A percentile compares a stretch with the other conserved stretches of the same genome.
These are phyloP conservation scores for roundworm (Caenorhabditis elegans) DNA, from an alignment of 1,140 invertebrate genomes.

Conservation along the genomic window WBcel235 BX284606.5:11507001-11507500, in stretches of 20 bases:
- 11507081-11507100: slow-evolving; percentile 57
- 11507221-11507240: slow-evolving; percentile 58
- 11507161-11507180: slow-evolving; percentile 49
- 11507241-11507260: slow-evolving; percentile 63
- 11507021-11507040: slow-evolving; percentile 56
- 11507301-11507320: slow-evolving; percentile 48
- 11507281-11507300: slow-evolving; percentile 57
- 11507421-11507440: slow-evolving; percentile 51
- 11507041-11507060: slow-evolving; percentile 54
- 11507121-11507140: slow-evolving; percentile 57
- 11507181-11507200: slow-evolving; percentile 45
- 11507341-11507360: slow-evolving; percentile 54
- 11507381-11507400: slow-evolving; percentile 31
- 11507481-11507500: background rate
- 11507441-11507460: slow-evolving; percentile 53
- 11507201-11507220: slow-evolving; percentile 62
- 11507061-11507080: slow-evolving; percentile 52
- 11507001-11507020: slow-evolving; percentile 60
- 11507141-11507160: slow-evolving; percentile 50
- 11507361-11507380: slow-evolving; percentile 52
- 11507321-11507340: background rate
- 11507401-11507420: slow-evolving; percentile 54
- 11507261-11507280: slow-evolving; percentile 57
- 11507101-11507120: too few species aligned
- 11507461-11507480: slow-evolving; percentile 54